phyloP scores from a whole-genome alignment of 2,888 invertebrate species.

The Embidobia sp. region DNA sequence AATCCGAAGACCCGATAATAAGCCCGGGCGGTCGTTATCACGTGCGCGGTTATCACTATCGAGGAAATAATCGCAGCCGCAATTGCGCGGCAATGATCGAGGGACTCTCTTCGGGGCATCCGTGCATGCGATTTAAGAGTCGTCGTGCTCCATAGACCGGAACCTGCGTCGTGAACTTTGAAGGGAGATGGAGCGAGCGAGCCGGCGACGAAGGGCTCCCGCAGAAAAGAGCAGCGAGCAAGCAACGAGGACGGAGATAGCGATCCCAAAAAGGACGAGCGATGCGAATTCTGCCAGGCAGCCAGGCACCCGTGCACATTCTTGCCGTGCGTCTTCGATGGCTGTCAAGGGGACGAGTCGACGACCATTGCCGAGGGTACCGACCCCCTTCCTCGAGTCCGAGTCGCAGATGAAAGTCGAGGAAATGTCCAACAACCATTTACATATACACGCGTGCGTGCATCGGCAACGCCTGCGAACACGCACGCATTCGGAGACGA shows the following conservation, averaged over 20 bases:
- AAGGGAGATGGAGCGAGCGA: constrained; percentile 29
- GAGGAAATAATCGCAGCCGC: constrained; percentile 62
- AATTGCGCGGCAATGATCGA: constrained; percentile 66
- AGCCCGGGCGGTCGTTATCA: constrained; percentile 52
- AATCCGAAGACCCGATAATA: constrained; percentile 43
- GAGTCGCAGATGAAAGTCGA: constrained; percentile 43
- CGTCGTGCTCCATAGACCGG: constrained; percentile 71
- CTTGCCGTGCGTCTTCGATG: constrained; percentile 59
- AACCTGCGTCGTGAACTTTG: constrained; percentile 67
- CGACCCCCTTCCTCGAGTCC: constrained; percentile 51
- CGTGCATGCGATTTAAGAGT: constrained; percentile 68
- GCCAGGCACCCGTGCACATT: constrained; percentile 57
- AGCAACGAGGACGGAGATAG: constrained; percentile 63
- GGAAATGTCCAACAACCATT: constrained; percentile 52
- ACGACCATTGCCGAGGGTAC: constrained; percentile 62
- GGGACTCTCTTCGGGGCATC: constrained; percentile 67
- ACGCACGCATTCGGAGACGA: no score
- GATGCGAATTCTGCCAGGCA: constrained; percentile 57
- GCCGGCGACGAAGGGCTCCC: constrained; percentile 36
- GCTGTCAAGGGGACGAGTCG: constrained; percentile 64
- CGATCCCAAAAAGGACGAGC: constrained; percentile 59
- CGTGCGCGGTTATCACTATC: constrained; percentile 59
- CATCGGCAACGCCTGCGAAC: no score
- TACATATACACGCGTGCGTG: constrained; percentile 21
- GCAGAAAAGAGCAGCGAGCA: constrained; percentile 44